Base-by-base conservation (phyloP, 2,888 invertebrate genomes). In the Colostygia pectinataria region DNA sequence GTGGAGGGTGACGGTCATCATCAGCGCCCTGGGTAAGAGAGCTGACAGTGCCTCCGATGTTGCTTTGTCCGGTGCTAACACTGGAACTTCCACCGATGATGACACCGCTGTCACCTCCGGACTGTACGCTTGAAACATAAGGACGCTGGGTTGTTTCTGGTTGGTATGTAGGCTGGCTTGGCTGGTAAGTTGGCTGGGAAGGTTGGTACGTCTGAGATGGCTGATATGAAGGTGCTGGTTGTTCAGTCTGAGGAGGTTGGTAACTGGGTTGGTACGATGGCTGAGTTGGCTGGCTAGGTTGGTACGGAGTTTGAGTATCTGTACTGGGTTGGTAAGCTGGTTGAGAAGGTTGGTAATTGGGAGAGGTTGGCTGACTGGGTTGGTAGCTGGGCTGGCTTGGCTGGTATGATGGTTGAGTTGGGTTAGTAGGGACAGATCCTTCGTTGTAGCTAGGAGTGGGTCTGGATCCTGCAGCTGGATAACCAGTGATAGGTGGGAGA, bases 1-100 rank as follows among this genome's bases (percentile, higher is more conserved):
- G 95, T 1, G 95, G 94, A 29, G 94, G 95, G 68, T 95, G 95
- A 44, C 92, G 92, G 38, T 91, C 85, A 18, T 93, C 93, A 27
- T 93, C 92, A 20, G 66, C 53, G 36, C 60, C 39, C 36, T 68
- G 61, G 3, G 61, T 66, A 42, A 66, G 61, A 10, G 64, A 61
- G 20, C 65, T 58, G 14, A 65, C 60, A 15, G 42, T 34, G 14
- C 53, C 39, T 7, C 33, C 48, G 12, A 63, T 60, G 10, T 36
- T 37, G 10, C 48, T 53, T 34, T 23, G 12, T 5, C 37, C 42
- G 5, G n/a, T 29, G 27, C 10, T 47, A 0, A 4, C 24, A 9
- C 40, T 23, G 7, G 31, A 14, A 27, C 34, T 42, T 32, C 32
- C 32, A 13, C 38, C 25, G 10, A 31, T 10, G 1, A 12, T n/a